Conservation (phyloP, 2,797 vertebrate species). For the Rhinophrynus dorsalis region DNA sequence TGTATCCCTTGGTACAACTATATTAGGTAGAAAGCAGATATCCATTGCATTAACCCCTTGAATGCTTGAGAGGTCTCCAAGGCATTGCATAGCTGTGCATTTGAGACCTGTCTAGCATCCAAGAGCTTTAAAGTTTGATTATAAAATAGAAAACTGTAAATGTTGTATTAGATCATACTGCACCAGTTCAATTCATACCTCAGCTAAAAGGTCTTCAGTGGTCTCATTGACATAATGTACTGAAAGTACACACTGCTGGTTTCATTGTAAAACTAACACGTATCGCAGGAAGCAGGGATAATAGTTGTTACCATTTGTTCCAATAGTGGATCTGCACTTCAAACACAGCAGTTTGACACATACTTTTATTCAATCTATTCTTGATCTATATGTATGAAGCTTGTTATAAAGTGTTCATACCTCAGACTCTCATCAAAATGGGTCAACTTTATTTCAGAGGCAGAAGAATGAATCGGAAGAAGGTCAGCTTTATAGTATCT, state of each 20-base stretch:
- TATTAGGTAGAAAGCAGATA: slow-evolving; percentile 31
- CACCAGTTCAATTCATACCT: too few species aligned
- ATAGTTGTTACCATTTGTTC: not conserved
- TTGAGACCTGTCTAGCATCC: too few species aligned
- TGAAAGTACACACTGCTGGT: too few species aligned
- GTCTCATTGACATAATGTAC: too few species aligned
- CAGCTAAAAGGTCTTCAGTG: too few species aligned
- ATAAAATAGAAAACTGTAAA: too few species aligned
- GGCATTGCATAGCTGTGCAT: not conserved
- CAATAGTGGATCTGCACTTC: not conserved
- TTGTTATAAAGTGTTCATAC: too few species aligned
- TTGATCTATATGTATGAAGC: not conserved
- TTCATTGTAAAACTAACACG: too few species aligned
- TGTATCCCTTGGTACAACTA: slow-evolving; percentile 55
- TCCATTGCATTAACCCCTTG: slow-evolving; percentile 24
- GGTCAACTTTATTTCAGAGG: too few species aligned
- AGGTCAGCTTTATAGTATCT: not conserved
- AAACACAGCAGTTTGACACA: not conserved
- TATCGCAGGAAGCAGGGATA: not conserved
- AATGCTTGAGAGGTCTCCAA: slow-evolving; percentile 13
- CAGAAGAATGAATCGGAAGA: not conserved
- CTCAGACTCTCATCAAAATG: too few species aligned
- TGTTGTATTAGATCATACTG: too few species aligned
- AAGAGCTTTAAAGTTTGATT: too few species aligned
- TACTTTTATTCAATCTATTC: not conserved